A percentile compares a stretch with the other conserved stretches of the same genome.
phyloP scores from a whole-genome alignment of 2,797 vertebrate species.

The Passerculus sandwichensis region DNA sequence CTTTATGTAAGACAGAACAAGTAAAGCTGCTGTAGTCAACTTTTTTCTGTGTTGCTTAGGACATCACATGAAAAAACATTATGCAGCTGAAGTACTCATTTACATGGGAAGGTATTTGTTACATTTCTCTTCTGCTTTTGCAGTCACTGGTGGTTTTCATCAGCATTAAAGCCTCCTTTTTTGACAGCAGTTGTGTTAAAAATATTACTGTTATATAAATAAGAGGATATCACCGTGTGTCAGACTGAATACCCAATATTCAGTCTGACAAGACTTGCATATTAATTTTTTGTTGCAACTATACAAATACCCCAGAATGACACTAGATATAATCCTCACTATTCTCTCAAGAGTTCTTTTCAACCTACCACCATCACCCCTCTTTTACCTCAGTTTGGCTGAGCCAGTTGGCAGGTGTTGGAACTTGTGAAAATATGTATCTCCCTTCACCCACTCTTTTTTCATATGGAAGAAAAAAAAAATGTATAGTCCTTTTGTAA shows the following conservation, averaged over 20 bases:
- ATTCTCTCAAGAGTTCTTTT: not conserved
- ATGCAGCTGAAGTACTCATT: not conserved
- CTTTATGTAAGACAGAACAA: not conserved
- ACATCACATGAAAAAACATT: not conserved
- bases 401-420: slow-evolving; percentile 2
- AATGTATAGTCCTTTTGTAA: not conserved
- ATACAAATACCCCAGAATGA: not conserved
- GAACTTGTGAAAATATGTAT: not conserved
- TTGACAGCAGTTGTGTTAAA: slow-evolving; percentile 29
- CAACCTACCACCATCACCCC: not conserved
- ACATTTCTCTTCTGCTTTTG: not conserved
- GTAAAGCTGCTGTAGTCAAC: not conserved
- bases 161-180: not conserved
- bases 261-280: not conserved
- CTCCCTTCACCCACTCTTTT: slow-evolving; percentile 26
- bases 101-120: slow-evolving; percentile 27
- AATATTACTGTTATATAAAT: slow-evolving; percentile 54
- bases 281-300: slow-evolving; percentile 14
- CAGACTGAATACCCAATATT: slow-evolving; percentile 38
- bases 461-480: not conserved
- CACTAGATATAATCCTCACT: not conserved
- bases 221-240: not conserved
- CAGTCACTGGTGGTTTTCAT: not conserved
- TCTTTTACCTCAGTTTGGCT: slow-evolving; percentile 34
- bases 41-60: not conserved